Evolutionary conservation across 2,797 vertebrate genomes (phyloP).

Genomic region (Lagorchestes hirsutus): DNA sequence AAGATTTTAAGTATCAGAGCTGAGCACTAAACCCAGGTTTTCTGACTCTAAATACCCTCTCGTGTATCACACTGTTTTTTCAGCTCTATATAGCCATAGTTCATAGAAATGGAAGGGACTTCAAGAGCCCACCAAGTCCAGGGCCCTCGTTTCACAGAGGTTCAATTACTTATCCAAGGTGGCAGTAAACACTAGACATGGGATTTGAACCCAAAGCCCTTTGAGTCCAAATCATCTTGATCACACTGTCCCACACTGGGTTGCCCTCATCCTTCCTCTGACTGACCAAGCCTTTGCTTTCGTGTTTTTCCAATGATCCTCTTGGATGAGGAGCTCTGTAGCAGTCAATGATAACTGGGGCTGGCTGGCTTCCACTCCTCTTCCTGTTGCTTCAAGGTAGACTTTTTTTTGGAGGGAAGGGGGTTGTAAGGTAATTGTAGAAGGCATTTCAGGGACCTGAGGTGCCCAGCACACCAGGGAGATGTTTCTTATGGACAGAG

Average conservation of each 20-base stretch:
- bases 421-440: neutral
- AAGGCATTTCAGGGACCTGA: neutral
- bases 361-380: neutral
- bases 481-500: too few relatives aligned
- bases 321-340: neutral
- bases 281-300: neutral
- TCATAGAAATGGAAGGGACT: neutral
- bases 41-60: neutral
- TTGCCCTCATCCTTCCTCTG: neutral
- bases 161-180: neutral
- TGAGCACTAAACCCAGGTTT: neutral
- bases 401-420: neutral
- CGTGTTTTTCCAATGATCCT: neutral
- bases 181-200: neutral
- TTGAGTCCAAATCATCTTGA: neutral
- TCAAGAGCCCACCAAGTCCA: neutral
- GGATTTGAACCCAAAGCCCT: neutral
- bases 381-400: neutral
- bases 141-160: too few relatives aligned
- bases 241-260: neutral
- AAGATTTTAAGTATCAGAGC: neutral
- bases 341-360: neutral
- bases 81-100: neutral
- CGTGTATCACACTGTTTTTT: neutral
- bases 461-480: too few relatives aligned